Percentiles rank a stretch among this genome's conserved stretches.
Conservation (phyloP, 2,888 invertebrate species). For the Itoplectis maculator region DNA sequence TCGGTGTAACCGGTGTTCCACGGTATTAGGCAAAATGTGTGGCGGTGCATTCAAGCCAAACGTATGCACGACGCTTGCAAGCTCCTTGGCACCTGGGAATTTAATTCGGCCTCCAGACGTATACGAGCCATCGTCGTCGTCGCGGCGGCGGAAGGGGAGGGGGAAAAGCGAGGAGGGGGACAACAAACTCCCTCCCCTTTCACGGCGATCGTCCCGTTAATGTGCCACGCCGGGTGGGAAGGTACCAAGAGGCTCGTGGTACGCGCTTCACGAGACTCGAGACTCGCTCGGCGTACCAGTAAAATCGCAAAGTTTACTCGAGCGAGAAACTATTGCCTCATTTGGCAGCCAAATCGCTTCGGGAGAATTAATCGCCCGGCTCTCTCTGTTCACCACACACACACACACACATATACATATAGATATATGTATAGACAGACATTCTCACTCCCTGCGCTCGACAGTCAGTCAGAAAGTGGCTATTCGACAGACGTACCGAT, state of each 20-base stretch:
- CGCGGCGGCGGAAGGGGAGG: not conserved
- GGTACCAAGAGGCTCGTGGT: constrained; percentile 58
- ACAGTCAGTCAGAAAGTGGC: not conserved
- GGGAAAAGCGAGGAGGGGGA: not conserved
- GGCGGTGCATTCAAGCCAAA: constrained; percentile 34
- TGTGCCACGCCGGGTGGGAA: constrained; percentile 40
- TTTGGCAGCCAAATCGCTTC: constrained; percentile 31
- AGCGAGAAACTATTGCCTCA: constrained; percentile 51
- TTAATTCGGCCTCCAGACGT: constrained; percentile 51
- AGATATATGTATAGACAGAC: no score
- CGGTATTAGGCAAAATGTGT: constrained; percentile 40
- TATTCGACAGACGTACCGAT: not conserved
- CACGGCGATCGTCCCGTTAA: constrained; percentile 53
- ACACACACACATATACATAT: no score
- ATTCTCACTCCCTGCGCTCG: not conserved
- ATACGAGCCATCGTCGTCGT: constrained; percentile 14
- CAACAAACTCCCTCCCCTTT: constrained; percentile 12
- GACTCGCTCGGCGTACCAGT: not conserved
- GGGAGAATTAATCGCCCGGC: constrained; percentile 22
- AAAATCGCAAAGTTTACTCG: constrained; percentile 51
- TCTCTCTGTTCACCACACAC: not conserved
- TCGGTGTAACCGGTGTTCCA: constrained; percentile 20
- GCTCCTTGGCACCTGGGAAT: constrained; percentile 44
- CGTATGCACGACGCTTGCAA: constrained; percentile 45
- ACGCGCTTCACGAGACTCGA: constrained; percentile 55